Evolutionary conservation across 1,140 invertebrate genomes (phyloP), one percentile per base, ranked within the genome.

Genomic region (Coptotermes formosanus): DNA sequence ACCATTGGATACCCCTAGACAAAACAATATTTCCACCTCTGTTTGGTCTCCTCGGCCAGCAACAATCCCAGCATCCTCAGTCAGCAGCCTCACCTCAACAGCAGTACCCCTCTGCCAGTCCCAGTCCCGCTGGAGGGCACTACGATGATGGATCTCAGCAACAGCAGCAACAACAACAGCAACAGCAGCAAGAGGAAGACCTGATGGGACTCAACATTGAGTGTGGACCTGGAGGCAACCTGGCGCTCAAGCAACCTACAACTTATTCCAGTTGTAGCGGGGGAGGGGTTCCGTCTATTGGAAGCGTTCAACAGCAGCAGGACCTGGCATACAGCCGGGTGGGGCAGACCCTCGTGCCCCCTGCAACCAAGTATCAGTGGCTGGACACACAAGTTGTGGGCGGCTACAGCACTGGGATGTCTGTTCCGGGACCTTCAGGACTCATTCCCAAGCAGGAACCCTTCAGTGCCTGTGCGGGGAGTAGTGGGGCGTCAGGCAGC

Each of bases 391-490:
- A 87, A 82, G 86, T 82, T 43, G 84, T 86, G 81, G 87, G 9
- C 86, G 93, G 94, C 85, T 93, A 94, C 89, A 89, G 87, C 12
- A 23, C 52, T 19, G 84, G 92, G 93, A 1, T 92, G 91, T 87
- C 91, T 44, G 92, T 91, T 25, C 92, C 92, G 30, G 92, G 92
- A 25, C 91, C 92, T 52, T 92, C 92, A 9, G 91, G 93, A n/a
- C 92, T 94, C 82, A 90, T 91, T 85, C 94, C 95, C 83, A 96
- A 97, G 90, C 96, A 96, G 88, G 96, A 97, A 89, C 93, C 94
- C 0, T 95, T 94, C 88, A 93, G 92, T 88, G 90, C 92, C 82
- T 75, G 64, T 75, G 64, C 64, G 64, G 88, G 82, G 23, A 43
- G 82, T 83, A 87, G 44, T 83, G 87, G 85, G 82, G 30, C 43